Base-by-base conservation (phyloP, 92 coral and sea anemone genomes). In the Porites lobata region DNA sequence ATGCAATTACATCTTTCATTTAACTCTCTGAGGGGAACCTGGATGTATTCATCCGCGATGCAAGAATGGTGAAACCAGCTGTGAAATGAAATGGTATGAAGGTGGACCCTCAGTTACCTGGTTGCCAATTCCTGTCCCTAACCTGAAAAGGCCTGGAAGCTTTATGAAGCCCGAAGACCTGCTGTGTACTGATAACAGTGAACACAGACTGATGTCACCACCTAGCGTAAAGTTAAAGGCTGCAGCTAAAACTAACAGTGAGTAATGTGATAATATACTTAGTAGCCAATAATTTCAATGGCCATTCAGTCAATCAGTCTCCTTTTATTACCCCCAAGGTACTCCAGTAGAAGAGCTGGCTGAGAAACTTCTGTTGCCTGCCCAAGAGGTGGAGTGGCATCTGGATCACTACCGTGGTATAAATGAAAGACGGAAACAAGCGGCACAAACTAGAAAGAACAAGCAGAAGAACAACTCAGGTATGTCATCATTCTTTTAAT, bases 1-100 rank as follows among this genome's bases (percentile, higher is more conserved):
- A 54, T 15, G 24, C 43, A 79, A 85, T n/a, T 90, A 90, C 79
- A 75, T 85, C 63, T 90, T 90, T 54, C 93, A 80, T 50, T 74
- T 85, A 6, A 79, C 76, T 22, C 61, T 79, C 65, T 90, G 90
- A 32, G 83, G 87, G 20, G 78, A 90, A 72, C 54, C 66, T 15
- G 73, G 13, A 24, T 90, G 93, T 26, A 74, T 81, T 17, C 93
- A 90, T 79, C 90, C 86, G 50, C 38, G 89, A 26, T 90, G 93
- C 69, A 65, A 71, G 76, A 87, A 63, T 50, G 90, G 75, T 12
- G 90, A 87, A 78, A 87, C 79, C 17, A 87, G 90, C 72, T 51
- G 63, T 85, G 82, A 85, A 20, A 76, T 61, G 17, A 85, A 63
- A 47, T 85, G 82, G 82, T 75, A 85, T 50, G 47, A 14, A 75